Conservation (phyloP, 2,797 vertebrate species). For the Pogoniulus pusillus region DNA sequence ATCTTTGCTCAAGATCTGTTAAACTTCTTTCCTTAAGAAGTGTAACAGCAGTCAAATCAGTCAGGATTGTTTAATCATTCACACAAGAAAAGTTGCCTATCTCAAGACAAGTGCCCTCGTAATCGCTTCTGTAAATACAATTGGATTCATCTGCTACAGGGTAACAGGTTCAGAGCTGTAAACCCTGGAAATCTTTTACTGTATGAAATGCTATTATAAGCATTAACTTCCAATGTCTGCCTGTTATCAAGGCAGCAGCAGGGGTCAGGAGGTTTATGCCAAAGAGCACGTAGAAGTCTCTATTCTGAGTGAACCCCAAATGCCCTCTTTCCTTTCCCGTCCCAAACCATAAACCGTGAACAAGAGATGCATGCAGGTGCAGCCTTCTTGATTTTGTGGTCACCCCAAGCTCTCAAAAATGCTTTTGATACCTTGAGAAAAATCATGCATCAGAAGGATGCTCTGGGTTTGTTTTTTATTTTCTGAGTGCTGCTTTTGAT, state of each 20-base stretch:
- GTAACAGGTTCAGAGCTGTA: constrained; percentile 78
- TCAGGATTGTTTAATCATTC: constrained; percentile 66
- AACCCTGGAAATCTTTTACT: constrained; percentile 78
- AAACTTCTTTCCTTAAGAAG: constrained; percentile 17
- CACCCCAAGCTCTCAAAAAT: background rate
- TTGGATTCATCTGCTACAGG: constrained; percentile 45
- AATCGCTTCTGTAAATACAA: constrained; percentile 68
- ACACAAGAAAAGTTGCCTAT: constrained; percentile 44
- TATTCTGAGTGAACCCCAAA: constrained; percentile 16
- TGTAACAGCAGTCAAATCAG: background rate
- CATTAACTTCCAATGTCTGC: constrained; percentile 47
- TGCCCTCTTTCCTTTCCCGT: background rate
- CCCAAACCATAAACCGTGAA: background rate
- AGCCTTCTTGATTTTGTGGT: background rate
- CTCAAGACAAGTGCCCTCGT: constrained; percentile 23
- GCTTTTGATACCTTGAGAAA: background rate
- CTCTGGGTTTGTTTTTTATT: too few species aligned
- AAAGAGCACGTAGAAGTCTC: background rate
- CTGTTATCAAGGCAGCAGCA: background rate
- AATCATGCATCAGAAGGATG: background rate
- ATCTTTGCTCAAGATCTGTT: background rate
- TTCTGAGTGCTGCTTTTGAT: background rate
- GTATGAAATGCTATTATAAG: constrained; percentile 42
- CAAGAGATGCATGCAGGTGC: background rate
- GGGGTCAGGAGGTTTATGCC: background rate